phyloP scores from a whole-genome alignment of 2,888 invertebrate species.

The Pheosia gnoma region DNA sequence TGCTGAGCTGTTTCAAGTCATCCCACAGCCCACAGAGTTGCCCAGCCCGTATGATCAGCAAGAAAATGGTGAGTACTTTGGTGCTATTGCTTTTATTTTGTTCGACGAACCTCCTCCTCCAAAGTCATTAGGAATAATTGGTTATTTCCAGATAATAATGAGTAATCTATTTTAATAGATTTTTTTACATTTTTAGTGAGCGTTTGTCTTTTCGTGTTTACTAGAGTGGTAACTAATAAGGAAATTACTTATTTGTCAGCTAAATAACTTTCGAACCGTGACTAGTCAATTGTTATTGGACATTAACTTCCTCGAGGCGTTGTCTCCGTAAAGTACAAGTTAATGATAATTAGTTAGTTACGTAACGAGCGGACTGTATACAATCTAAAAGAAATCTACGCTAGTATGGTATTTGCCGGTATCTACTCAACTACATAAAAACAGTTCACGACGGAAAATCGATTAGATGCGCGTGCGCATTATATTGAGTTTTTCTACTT shows the following conservation, averaged over 20 bases:
- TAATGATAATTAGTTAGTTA: conserved; percentile 59
- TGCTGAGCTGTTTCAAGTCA: conserved; percentile 94
- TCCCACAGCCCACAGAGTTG: conserved; percentile 86
- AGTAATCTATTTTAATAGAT: conserved; percentile 23
- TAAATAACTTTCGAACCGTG: conserved; percentile 70
- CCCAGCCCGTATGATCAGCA: conserved; percentile 78
- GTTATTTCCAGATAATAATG: conserved; percentile 15
- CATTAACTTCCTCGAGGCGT: conserved; percentile 68
- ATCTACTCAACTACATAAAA: conserved; percentile 36
- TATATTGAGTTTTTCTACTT: conserved; percentile 49
- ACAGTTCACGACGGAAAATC: conserved; percentile 43
- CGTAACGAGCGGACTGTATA: conserved; percentile 30
- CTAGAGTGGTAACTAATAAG: conserved; percentile 60
- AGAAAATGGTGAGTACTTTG: conserved; percentile 72
- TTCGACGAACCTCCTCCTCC: conserved; percentile 40
- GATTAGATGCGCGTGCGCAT: conserved; percentile 71
- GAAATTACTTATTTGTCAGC: conserved; percentile 70
- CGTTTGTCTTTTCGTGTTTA: conserved; percentile 58
- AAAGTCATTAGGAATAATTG: conserved; percentile 4
- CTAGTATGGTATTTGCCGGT: conserved; percentile 25
- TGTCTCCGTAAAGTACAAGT: conserved; percentile 58
- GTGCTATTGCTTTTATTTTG: conserved; percentile 11
- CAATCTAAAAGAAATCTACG: conserved; percentile 30
- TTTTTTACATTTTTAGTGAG: conserved; percentile 34
- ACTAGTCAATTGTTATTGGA: conserved; percentile 70